Evolutionary conservation across 2,113 vertebrate genomes (phyloP).

Genomic region (Myiozetetes cayanensis): DNA sequence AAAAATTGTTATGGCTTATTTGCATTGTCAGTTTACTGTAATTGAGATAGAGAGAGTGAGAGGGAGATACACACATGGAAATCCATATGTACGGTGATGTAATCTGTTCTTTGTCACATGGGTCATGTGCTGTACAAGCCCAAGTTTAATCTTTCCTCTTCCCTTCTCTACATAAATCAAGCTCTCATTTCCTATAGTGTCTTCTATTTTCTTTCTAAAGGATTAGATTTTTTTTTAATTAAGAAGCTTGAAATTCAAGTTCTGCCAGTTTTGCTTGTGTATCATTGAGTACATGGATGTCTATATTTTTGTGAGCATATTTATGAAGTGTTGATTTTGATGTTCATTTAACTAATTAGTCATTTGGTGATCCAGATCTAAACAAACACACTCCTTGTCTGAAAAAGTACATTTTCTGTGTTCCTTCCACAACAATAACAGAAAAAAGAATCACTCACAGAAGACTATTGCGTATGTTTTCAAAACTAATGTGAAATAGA

Average conservation of each 20-base stretch:
- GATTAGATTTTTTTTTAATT: neutral
- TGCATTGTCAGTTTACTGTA: neutral
- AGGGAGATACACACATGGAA: neutral
- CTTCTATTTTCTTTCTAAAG: neutral
- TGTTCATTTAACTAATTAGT: neutral
- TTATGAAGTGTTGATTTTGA: neutral
- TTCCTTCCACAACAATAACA: neutral
- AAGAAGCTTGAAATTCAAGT: neutral
- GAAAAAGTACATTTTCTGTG: neutral
- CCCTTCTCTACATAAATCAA: neutral
- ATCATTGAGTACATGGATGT: neutral
- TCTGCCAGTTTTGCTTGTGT: neutral
- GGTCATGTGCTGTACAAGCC: neutral
- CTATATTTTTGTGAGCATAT: neutral
- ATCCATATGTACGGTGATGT: neutral
- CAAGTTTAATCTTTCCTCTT: neutral
- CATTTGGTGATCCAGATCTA: neutral
- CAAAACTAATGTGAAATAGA: neutral
- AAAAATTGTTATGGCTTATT: neutral
- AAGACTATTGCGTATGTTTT: neutral
- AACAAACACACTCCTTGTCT: neutral
- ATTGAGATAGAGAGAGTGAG: neutral
- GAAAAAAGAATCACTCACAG: neutral
- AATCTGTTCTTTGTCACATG: neutral
- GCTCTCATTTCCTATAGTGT: neutral